Evolutionary conservation across 1,140 invertebrate species (phyloP).

Genomic region (Neotoxoptera formosana): DNA sequence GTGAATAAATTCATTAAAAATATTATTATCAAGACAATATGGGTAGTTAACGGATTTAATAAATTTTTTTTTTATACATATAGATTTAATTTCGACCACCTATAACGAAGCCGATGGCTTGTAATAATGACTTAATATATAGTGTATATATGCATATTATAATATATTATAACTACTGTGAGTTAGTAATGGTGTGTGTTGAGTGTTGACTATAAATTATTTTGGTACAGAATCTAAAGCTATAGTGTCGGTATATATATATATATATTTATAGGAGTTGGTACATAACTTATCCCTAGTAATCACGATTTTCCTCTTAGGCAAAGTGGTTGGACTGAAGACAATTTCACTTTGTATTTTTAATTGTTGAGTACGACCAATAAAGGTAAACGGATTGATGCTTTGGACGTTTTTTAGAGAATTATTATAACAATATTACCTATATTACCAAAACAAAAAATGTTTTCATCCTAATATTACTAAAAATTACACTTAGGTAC

Average conservation of each 20-base stretch:
- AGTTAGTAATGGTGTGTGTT: neutral
- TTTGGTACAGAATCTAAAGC: neutral
- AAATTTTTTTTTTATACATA: neutral
- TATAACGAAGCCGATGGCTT: neutral
- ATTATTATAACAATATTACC: neutral
- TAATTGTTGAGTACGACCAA: neutral
- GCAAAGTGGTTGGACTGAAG: neutral
- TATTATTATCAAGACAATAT: neutral
- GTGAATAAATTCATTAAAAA: neutral
- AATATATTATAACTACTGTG: neutral
- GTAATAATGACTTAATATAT: too few relatives aligned
- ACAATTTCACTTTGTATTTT: neutral
- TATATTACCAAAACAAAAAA: neutral
- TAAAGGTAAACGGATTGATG: too few relatives aligned
- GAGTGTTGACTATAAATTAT: neutral
- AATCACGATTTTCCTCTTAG: neutral
- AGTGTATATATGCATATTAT: neutral
- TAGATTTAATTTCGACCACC: neutral
- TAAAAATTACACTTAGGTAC: neutral
- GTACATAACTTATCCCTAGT: neutral
- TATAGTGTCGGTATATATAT: neutral
- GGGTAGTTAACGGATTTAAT: too few relatives aligned
- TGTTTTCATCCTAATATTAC: too few relatives aligned
- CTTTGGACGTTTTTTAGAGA: neutral
- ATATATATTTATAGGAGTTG: neutral